Evolutionary conservation across 2,113 vertebrate species (phyloP).

Genomic region (Pangasianodon hypophthalmus): DNA sequence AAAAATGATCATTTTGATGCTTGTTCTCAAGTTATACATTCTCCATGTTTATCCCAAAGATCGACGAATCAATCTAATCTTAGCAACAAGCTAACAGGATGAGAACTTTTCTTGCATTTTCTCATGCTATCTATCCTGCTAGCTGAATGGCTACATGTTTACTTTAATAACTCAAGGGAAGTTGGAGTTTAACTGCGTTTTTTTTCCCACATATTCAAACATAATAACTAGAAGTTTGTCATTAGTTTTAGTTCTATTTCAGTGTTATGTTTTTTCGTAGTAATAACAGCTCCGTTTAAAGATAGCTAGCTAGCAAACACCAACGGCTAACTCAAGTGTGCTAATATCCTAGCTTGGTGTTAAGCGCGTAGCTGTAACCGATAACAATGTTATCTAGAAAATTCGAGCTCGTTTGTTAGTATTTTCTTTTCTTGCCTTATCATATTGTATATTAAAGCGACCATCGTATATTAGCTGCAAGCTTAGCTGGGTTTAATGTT

Average conservation of each 20-base stretch:
- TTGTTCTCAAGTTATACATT: not conserved
- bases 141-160: not conserved
- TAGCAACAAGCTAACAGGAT: constrained; percentile 9
- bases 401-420: not conserved
- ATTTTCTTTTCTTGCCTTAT: too few species aligned
- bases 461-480: not conserved
- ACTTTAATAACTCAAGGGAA: not conserved
- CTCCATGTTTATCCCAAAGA: not conserved
- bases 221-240: not conserved
- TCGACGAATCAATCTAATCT: too few species aligned
- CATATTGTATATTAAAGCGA: not conserved
- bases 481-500: not conserved
- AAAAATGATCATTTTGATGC: not conserved
- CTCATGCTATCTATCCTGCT: not conserved
- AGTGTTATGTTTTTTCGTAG: not conserved
- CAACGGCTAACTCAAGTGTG: not conserved
- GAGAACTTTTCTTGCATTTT: constrained; percentile 31
- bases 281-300: not conserved
- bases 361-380: not conserved
- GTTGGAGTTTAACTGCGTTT: not conserved
- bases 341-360: not conserved
- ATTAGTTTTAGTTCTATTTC: not conserved
- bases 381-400: not conserved
- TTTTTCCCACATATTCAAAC: not conserved
- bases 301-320: not conserved